phyloP scores from a whole-genome alignment of 1,140 invertebrate species.

The Glossosoma conforme region DNA sequence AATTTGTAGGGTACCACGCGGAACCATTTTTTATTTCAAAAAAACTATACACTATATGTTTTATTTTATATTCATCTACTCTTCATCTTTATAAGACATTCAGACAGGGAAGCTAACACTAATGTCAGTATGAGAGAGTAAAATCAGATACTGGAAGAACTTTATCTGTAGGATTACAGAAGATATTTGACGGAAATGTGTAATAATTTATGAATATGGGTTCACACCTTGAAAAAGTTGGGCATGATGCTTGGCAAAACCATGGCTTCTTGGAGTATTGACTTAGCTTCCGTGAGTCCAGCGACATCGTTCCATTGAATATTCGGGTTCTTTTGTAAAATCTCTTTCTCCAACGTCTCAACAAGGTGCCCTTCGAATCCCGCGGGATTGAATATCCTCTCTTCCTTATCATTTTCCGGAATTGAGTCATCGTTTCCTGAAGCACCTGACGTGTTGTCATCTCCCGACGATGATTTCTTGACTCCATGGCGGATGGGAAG shows the following conservation, averaged over 20 bases:
- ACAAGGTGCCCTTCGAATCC: constrained; percentile 77
- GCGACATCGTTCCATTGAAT: constrained; percentile 97
- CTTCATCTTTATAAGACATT: too few species aligned
- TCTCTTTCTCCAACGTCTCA: constrained; percentile 85
- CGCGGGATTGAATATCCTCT: constrained; percentile 59
- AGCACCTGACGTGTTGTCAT: constrained; percentile 21
- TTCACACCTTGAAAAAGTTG: constrained; percentile 86
- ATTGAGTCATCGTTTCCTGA: constrained; percentile 40
- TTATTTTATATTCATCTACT: too few species aligned
- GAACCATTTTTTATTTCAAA: too few species aligned
- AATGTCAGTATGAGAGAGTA: too few species aligned
- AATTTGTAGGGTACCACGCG: too few species aligned
- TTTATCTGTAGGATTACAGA: too few species aligned
- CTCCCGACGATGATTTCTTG: constrained; percentile 25
- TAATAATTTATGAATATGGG: constrained; percentile 45
- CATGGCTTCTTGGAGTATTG: constrained; percentile 93
- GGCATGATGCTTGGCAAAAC: constrained; percentile 97
- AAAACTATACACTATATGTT: too few species aligned
- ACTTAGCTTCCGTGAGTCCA: constrained; percentile 91
- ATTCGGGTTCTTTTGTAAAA: constrained; percentile 94
- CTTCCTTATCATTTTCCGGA: constrained; percentile 40
- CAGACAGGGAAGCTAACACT: too few species aligned
- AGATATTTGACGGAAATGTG: too few species aligned
- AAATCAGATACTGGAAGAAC: too few species aligned
- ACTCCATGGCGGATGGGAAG: constrained; percentile 24